These are phyloP conservation scores for Tachystola acroxantha DNA, from an alignment of 2,888 invertebrate species.

Conservation along the genomic window DNA sequence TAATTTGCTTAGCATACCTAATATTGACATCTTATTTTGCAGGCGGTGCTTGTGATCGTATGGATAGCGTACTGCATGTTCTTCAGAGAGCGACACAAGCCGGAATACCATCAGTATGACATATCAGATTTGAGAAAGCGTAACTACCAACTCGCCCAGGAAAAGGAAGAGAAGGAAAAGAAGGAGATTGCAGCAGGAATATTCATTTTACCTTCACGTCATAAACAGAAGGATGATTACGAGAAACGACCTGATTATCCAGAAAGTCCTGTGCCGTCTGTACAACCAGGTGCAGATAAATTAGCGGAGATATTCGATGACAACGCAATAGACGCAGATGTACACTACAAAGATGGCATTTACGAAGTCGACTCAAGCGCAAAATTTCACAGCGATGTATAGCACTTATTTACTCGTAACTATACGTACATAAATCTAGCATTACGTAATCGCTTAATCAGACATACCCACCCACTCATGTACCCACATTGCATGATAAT, in stretches of 20 bases:
- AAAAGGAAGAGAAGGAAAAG: slow-evolving; percentile 30
- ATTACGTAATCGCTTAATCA: not conserved
- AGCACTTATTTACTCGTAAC: too few species aligned
- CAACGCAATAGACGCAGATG: slow-evolving; percentile 25
- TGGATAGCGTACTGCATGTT: slow-evolving; percentile 71
- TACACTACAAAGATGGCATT: slow-evolving; percentile 46
- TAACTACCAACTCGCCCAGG: slow-evolving; percentile 37
- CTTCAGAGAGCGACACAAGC: slow-evolving; percentile 55
- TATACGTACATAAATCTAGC: not conserved
- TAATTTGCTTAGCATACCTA: not conserved
- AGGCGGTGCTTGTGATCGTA: slow-evolving; percentile 51
- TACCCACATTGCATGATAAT: too few species aligned
- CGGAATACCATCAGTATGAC: slow-evolving; percentile 47
- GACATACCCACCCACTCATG: too few species aligned
- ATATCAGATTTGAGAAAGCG: slow-evolving; percentile 49
- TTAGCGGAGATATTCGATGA: slow-evolving; percentile 49
- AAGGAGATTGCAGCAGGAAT: slow-evolving; percentile 47
- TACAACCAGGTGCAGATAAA: slow-evolving; percentile 45
- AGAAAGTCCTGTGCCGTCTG: slow-evolving; percentile 35
- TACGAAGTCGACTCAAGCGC: slow-evolving; percentile 44
- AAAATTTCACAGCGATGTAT: slow-evolving; percentile 50
- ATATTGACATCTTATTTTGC: slow-evolving; percentile 16
- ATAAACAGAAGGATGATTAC: slow-evolving; percentile 47
- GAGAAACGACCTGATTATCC: slow-evolving; percentile 62
- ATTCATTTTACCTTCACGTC: slow-evolving; percentile 54